A percentile compares a stretch with the other conserved stretches of the same genome.
Evolutionary conservation across 2,888 invertebrate species (phyloP).

Genomic region (Drosophila phalerata): DNA sequence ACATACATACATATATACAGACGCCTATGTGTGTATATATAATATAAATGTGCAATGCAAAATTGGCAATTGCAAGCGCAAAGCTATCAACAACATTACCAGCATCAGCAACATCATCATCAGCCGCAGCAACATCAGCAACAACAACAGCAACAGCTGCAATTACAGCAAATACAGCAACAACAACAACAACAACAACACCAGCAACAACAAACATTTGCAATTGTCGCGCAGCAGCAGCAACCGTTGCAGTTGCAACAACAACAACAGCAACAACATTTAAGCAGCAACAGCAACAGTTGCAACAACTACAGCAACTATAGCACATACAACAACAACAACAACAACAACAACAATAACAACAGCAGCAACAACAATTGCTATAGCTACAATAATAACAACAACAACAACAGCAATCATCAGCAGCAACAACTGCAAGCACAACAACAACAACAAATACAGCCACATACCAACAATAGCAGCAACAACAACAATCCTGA

Average conservation of each 20-base stretch:
- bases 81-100: slow-evolving; percentile 73
- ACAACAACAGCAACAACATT: slow-evolving; percentile 22
- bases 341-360: slow-evolving; percentile 43
- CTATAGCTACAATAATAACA: slow-evolving; percentile 26
- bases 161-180: slow-evolving; percentile 12
- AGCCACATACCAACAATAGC: slow-evolving; percentile 52
- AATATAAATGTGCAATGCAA: slow-evolving; percentile 81
- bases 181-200: slow-evolving; percentile 34
- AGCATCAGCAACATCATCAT: slow-evolving; percentile 48
- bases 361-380: slow-evolving; percentile 42
- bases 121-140: slow-evolving; percentile 26
- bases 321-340: slow-evolving; percentile 31
- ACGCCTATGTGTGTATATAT: slow-evolving; percentile 44
- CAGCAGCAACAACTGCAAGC: slow-evolving; percentile 33
- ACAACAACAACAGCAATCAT: slow-evolving; percentile 40
- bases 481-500: slow-evolving; percentile 73
- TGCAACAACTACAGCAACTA: slow-evolving; percentile 40
- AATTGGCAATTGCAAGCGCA: slow-evolving; percentile 82
- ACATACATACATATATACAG: slow-evolving; percentile 32
- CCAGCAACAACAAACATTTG: slow-evolving; percentile 44
- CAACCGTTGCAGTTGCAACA: slow-evolving; percentile 52
- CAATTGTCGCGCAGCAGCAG: slow-evolving; percentile 56
- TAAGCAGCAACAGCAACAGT: slow-evolving; percentile 52
- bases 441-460: slow-evolving; percentile 36
- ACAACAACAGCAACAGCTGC: slow-evolving; percentile 22